Evolutionary conservation across 2,888 invertebrate genomes (phyloP), one percentile per base, ranked within the genome.

Genomic region (Fragum fragum): DNA sequence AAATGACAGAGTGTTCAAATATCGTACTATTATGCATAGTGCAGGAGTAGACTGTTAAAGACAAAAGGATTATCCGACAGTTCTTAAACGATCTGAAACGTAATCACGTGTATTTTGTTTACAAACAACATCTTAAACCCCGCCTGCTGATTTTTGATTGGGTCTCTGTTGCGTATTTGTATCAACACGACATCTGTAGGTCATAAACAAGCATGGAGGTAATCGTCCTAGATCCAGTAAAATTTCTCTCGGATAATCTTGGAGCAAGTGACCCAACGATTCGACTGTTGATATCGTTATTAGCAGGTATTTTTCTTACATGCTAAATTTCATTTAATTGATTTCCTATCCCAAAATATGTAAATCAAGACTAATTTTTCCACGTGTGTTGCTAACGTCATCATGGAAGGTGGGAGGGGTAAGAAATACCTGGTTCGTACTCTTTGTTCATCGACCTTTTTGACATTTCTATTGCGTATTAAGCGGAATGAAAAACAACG

Each of bases 261-360:
- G 79, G 79, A n/a, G 55, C 79, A 61, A 73, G 73, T n/a, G 79
- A 79, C 16, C 21, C 73, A 18, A 68, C 68, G 28, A 57, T 79
- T n/a, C 36, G 79, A 73, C 53, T 79, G 21, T 32, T 79, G 14
- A 29, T 79, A n/a, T 73, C 73, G 5, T 52, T 79, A 9, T 52
- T 79, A n/a, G 79, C 73, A 73, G 79, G 79, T 79, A 42, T 42
- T 36, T 36, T 36, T 36, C 32, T 36, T 36, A 6, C 32, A 36
- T 36, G 3, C 9, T 36, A 9, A 36, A 36, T 6, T 36, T 36
- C 32, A 6, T 6, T 36, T 3, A 6, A 36, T 6, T 9, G 32
- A 36, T 36, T 36, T 36, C 9, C 32, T 36, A 6, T 36, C 9
- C 32, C 3, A 6, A 3, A 9, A 36, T 36, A 36, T 3, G 32